These are phyloP conservation scores for Actenoides lindsayi DNA, from an alignment of 2,113 vertebrate species.

Conservation along the genomic window DNA sequence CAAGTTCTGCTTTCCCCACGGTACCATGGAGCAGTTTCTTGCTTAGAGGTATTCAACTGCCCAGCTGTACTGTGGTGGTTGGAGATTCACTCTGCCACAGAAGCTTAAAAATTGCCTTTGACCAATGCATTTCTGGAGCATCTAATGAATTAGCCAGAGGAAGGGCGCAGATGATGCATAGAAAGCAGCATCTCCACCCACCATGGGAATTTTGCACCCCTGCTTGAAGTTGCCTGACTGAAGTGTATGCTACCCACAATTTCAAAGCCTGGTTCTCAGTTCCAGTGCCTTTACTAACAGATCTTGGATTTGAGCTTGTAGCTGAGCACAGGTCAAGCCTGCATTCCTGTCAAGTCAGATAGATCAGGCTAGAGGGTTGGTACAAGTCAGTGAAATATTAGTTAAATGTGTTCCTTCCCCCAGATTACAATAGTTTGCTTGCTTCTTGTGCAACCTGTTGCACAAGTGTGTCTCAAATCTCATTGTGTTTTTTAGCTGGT, in stretches of 20 bases:
- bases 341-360: neutral
- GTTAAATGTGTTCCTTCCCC: neutral
- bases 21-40: neutral
- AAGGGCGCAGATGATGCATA: neutral
- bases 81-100: neutral
- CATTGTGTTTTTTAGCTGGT: neutral
- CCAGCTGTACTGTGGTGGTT: neutral
- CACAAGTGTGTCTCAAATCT: neutral
- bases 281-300: neutral
- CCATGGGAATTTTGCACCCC: rapidly evolving
- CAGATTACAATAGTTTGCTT: neutral
- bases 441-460: neutral
- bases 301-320: neutral
- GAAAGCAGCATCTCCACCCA: neutral
- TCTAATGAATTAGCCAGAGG: neutral
- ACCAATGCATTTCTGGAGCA: neutral
- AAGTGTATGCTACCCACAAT: neutral
- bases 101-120: neutral
- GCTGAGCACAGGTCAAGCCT: neutral
- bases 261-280: neutral
- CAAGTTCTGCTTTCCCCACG: neutral
- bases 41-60: neutral
- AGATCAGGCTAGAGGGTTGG: neutral
- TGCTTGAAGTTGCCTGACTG: neutral
- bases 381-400: neutral